Conservation (phyloP, 2,888 invertebrate genomes). For the Steromphala cineraria region DNA sequence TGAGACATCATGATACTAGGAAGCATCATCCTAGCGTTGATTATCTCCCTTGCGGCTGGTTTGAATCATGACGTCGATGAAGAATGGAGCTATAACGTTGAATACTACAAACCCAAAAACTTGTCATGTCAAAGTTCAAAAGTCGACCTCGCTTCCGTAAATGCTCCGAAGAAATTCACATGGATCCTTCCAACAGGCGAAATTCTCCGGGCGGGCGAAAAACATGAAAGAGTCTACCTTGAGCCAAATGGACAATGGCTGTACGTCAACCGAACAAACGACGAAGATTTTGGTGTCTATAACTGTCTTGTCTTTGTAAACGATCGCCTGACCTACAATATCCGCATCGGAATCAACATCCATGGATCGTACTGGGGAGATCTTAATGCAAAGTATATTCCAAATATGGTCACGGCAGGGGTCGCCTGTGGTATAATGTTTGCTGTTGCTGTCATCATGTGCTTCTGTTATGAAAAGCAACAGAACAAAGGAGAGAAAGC, state of each 20-base stretch:
- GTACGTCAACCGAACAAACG: constrained; percentile 45
- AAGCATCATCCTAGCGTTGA: no score
- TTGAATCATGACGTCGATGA: background rate
- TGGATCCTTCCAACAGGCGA: constrained; percentile 6
- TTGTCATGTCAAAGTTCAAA: background rate
- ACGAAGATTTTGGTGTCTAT: constrained; percentile 59
- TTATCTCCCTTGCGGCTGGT: no score
- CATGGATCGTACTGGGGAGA: constrained; percentile 17
- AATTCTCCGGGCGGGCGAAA: background rate
- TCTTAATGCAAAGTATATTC: background rate
- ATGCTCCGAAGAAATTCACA: background rate
- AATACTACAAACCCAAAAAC: background rate
- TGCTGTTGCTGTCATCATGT: constrained; percentile 7
- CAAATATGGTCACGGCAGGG: background rate
- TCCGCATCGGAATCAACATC: constrained; percentile 15
- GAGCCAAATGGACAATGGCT: constrained; percentile 20
- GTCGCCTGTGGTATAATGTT: constrained; percentile 27
- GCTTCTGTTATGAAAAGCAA: constrained; percentile 23
- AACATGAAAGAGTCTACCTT: constrained; percentile 15
- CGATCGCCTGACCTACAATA: background rate
- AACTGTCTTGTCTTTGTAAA: constrained; percentile 43
- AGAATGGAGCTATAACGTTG: background rate
- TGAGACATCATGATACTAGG: no score
- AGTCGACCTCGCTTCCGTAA: background rate
- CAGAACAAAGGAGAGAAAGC: constrained; percentile 14